Evolutionary conservation across 2,113 vertebrate species (phyloP).

Genomic region (Corynorhinus townsendii): DNA sequence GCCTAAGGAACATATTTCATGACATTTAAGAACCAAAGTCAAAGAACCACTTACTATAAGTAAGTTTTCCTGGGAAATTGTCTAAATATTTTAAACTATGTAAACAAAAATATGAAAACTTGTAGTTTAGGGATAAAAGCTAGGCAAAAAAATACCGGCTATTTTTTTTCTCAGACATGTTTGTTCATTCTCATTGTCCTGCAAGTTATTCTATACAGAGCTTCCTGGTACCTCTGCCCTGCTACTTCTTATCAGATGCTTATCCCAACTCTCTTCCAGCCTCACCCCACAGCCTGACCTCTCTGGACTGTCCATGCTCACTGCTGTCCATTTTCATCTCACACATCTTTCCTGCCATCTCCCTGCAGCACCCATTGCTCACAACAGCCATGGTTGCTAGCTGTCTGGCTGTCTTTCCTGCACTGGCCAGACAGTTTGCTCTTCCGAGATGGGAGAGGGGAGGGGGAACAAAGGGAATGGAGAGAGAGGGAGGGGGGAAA

Average conservation of each 20-base stretch:
- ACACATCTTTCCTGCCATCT: neutral
- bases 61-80: neutral
- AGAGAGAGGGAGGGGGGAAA: neutral
- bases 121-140: neutral
- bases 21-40: neutral
- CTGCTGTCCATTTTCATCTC: neutral
- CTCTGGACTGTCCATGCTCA: neutral
- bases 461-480: neutral
- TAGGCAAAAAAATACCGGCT: neutral
- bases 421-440: neutral
- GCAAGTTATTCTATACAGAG: neutral
- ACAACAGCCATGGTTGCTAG: neutral
- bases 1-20: neutral
- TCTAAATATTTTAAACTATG: neutral
- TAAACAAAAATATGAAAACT: neutral
- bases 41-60: slow-evolving; percentile 19
- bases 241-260: neutral
- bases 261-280: neutral
- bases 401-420: neutral
- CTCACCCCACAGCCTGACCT: neutral
- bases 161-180: neutral
- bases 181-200: neutral
- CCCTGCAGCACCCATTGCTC: neutral
- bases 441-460: neutral
- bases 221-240: neutral